These are phyloP conservation scores for Mastigias papua DNA, from an alignment of 30 jellyfish, hydroid and myxozoan species.

Conservation along the genomic window DNA sequence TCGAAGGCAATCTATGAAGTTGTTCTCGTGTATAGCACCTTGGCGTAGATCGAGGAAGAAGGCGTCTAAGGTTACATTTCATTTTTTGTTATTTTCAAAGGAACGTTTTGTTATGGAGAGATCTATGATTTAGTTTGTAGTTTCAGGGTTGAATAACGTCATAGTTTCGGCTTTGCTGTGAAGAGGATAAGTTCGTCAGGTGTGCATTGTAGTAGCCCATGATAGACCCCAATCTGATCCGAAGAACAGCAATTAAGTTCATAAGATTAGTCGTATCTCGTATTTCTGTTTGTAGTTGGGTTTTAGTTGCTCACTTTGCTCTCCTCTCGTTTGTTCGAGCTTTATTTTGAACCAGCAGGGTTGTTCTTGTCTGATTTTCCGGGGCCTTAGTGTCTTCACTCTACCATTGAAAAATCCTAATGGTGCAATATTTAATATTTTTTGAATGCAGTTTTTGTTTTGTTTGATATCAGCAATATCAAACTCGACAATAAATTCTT, in stretches of 20 bases:
- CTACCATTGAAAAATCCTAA: too few species aligned
- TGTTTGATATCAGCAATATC: too few species aligned
- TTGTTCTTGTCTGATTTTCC: too few species aligned
- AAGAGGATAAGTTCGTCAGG: not conserved
- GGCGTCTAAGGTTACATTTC: conserved; percentile 51
- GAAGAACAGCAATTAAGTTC: not conserved
- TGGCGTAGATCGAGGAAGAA: conserved; percentile 78
- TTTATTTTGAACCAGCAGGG: not conserved
- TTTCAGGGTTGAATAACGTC: not conserved
- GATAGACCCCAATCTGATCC: not conserved
- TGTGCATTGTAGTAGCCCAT: not conserved
- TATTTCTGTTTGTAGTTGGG: not conserved
- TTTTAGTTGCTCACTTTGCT: not conserved
- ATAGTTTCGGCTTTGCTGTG: not conserved
- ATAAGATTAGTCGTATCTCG: conserved; percentile 17
- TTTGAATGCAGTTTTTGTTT: too few species aligned
- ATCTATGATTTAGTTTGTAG: not conserved
- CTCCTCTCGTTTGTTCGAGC: not conserved
- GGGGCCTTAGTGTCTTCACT: too few species aligned
- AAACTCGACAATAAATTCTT: too few species aligned
- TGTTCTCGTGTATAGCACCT: conserved; percentile 75
- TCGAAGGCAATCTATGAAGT: conserved; percentile 67
- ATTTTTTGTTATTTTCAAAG: not conserved
- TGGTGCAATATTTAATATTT: too few species aligned
- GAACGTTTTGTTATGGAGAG: not conserved